Evolutionary conservation across 1,140 invertebrate genomes (phyloP), one percentile per base, ranked within the genome.

Genomic region (Apolygus lucorum): DNA sequence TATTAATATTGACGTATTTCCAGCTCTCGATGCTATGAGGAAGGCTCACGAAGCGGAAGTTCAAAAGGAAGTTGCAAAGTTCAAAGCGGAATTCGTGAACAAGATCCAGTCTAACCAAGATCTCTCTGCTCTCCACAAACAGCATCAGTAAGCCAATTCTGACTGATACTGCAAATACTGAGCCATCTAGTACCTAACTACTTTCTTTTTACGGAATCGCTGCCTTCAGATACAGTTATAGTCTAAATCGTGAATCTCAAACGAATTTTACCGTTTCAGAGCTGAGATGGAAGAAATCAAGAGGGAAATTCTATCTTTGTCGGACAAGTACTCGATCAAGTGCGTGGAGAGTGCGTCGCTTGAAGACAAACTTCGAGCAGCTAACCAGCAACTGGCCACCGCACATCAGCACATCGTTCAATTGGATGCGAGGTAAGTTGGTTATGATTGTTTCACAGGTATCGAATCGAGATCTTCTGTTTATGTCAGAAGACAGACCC

Each of bases 21-120:
- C 87, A 72, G 93, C 93, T 17, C 79, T 96, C 67, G 93, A 96
- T 78, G 92, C 92, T 1, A 94, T 96, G 88, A 84, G 91, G 52
- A 94, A 95, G 78, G 92, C 92, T 0, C 93, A 96, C 78, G 91
- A 95, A 79, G 90, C 88, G 72, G 93, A 96, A 77, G 89, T 96
- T 25, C 88, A 93, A 74, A 86, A 88, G 63, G 90, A 95, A 80
- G 89, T 94, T 14, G 84, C 89, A 17, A 90, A 90, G 76, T 93
- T 94, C 78, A 93, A 94, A 77, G 83, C 89, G 68, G 90, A 93
- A 77, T 93, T 92, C 76, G 78, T 89, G n/a, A 85, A 86, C 64
- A 87, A 90, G 76, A 83, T 87, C 74, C 84, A 86, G 72, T 81
- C 83, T 2, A 82, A 82, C 8, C 84, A 85, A 66, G 83, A 85